Conservation (phyloP, 2,888 invertebrate genomes). For the Opisthograptis luteolata region DNA sequence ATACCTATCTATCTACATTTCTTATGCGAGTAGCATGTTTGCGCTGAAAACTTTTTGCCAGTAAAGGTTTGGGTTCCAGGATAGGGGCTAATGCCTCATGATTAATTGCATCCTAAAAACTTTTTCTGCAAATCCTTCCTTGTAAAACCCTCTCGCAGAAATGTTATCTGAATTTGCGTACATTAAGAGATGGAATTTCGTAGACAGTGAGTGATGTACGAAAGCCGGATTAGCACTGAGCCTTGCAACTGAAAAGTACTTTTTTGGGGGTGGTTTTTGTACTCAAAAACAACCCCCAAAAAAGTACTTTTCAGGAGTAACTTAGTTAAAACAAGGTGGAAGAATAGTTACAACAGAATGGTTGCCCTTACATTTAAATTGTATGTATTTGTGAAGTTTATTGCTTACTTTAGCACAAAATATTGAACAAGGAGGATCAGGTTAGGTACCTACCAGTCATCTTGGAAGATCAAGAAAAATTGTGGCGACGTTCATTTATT, state of each 20-base stretch:
- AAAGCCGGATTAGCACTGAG: slow-evolving; percentile 21
- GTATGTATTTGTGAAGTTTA: no score
- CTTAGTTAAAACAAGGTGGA: no score
- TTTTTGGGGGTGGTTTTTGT: slow-evolving; percentile 7
- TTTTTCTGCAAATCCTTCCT: slow-evolving; percentile 35
- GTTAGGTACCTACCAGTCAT: no score
- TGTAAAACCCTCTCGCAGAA: slow-evolving; percentile 40
- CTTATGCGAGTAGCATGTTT: slow-evolving; percentile 2
- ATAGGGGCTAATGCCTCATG: slow-evolving; percentile 49
- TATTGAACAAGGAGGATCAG: no score
- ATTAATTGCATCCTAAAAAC: slow-evolving; percentile 49
- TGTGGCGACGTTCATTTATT: no score
- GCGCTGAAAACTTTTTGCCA: slow-evolving; percentile 29
- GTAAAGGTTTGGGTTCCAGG: slow-evolving; percentile 35
- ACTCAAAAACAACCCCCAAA: no score
- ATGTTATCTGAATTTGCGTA: slow-evolving; percentile 44
- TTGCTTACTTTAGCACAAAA: no score
- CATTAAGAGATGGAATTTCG: slow-evolving; percentile 33
- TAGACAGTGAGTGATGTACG: slow-evolving; percentile 40
- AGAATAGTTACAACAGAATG: no score
- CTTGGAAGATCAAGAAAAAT: no score
- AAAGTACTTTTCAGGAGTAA: no score
- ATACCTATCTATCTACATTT: no score
- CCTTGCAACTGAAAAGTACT: slow-evolving; percentile 1
- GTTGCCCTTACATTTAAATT: no score